These are phyloP conservation scores for Frankliniella fusca DNA, from an alignment of 2,888 invertebrate genomes.

Conservation along the genomic window DNA sequence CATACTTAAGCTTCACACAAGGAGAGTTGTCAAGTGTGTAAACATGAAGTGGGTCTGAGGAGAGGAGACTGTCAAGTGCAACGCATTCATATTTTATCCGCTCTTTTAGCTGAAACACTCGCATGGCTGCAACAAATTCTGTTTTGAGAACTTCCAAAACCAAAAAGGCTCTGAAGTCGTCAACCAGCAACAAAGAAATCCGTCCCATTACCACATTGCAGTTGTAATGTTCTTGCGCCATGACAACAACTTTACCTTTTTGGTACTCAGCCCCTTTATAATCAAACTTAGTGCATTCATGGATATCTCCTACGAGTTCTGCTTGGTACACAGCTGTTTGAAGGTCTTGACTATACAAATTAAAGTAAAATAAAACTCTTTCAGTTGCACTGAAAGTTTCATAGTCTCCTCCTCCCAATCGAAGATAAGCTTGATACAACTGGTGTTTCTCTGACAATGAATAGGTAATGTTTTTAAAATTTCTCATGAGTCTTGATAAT, in stretches of 20 bases:
- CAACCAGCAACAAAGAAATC: not conserved
- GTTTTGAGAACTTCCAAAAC: not conserved
- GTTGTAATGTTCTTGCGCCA: not conserved
- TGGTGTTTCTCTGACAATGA: not conserved
- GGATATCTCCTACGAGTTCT: not conserved
- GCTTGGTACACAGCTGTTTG: not conserved
- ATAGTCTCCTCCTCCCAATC: not conserved
- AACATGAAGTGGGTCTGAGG: not conserved
- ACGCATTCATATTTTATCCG: not conserved
- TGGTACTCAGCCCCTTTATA: not conserved
- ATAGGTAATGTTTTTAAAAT: not conserved
- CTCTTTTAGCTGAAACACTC: not conserved
- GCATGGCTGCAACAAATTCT: not conserved
- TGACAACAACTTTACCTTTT: not conserved
- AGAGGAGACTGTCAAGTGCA: not conserved
- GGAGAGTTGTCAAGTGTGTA: not conserved
- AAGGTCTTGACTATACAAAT: not conserved
- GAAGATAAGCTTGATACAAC: not conserved
- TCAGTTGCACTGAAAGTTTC: not conserved
- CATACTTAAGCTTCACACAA: not conserved
- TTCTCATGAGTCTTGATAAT: not conserved
- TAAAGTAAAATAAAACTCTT: not conserved
- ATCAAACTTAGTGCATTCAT: not conserved
- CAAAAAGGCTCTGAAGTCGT: not conserved
- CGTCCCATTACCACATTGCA: not conserved